phyloP scores from a whole-genome alignment of 2,888 invertebrate genomes.

The Macrosoma leucophasiata region DNA sequence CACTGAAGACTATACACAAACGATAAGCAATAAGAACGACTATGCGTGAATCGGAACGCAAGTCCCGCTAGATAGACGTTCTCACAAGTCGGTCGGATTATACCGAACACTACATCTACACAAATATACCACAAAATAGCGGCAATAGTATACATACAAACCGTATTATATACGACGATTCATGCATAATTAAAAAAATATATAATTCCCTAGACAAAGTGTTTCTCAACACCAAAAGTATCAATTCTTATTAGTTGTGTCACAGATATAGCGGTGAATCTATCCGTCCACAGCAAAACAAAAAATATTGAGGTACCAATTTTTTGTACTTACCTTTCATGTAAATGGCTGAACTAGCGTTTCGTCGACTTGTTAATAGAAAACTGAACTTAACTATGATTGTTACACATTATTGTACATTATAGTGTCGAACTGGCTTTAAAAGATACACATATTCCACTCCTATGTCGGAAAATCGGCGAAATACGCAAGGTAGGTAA shows the following conservation, averaged over 20 bases:
- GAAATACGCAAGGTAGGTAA: slow-evolving; percentile 67
- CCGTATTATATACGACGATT: slow-evolving; percentile 39
- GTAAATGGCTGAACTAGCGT: slow-evolving; percentile 70
- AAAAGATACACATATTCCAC: slow-evolving; percentile 56
- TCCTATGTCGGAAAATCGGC: slow-evolving; percentile 65
- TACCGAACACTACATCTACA: slow-evolving; percentile 41
- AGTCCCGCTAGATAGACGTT: slow-evolving; percentile 32
- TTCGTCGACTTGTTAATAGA: slow-evolving; percentile 38
- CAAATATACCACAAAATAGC: slow-evolving; percentile 62
- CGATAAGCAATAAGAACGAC: slow-evolving; percentile 18
- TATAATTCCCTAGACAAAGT: too few species aligned
- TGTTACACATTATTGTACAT: slow-evolving; percentile 52
- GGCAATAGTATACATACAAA: slow-evolving; percentile 63
- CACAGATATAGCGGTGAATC: slow-evolving; percentile 34
- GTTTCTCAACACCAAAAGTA: too few species aligned
- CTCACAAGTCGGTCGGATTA: slow-evolving; percentile 49
- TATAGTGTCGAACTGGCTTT: slow-evolving; percentile 37
- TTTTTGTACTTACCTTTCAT: slow-evolving; percentile 75
- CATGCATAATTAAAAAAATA: slow-evolving; percentile 46
- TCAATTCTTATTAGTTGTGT: too few species aligned
- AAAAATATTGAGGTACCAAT: slow-evolving; percentile 62
- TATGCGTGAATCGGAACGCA: slow-evolving; percentile 49
- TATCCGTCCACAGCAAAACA: slow-evolving; percentile 39
- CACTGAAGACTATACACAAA: too few species aligned
- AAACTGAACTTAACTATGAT: slow-evolving; percentile 42